These are phyloP conservation scores for Panthera uncia DNA, from an alignment of 2,113 vertebrate species.

Conservation along the genomic window DNA sequence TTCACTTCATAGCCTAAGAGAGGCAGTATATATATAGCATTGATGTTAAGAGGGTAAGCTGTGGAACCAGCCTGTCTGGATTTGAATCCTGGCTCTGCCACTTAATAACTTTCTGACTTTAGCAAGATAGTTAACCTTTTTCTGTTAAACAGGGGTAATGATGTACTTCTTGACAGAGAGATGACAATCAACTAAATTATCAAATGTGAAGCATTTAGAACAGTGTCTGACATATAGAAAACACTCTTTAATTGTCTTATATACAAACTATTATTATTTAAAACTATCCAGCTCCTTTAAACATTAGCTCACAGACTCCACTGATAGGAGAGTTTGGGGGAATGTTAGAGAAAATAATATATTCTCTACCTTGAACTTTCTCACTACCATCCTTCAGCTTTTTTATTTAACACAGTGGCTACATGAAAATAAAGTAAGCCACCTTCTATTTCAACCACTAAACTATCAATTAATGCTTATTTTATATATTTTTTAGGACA, in stretches of 20 bases:
- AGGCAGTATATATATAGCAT: not conserved
- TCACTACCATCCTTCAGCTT: not conserved
- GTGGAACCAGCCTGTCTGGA: not conserved
- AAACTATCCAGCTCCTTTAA: not conserved
- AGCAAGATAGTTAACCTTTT: slow-evolving; percentile 7
- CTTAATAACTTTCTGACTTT: not conserved
- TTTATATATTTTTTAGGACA: slow-evolving; percentile 82
- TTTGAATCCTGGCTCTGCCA: not conserved
- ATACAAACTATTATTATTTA: slow-evolving; percentile 9
- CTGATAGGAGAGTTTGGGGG: not conserved
- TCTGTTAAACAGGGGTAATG: not conserved
- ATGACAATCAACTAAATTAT: not conserved
- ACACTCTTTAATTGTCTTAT: not conserved
- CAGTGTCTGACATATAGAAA: not conserved
- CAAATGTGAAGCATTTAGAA: not conserved
- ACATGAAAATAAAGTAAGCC: slow-evolving; percentile 33
- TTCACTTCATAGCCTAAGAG: not conserved
- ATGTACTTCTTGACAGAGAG: not conserved
- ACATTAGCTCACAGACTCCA: not conserved
- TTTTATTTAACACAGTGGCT: slow-evolving; percentile 25
- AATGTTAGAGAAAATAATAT: not conserved
- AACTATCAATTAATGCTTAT: slow-evolving; percentile 65
- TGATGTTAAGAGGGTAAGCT: not conserved
- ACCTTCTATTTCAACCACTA: slow-evolving; percentile 13
- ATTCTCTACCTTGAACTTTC: slow-evolving; percentile 11